Base-by-base conservation (phyloP, 2,888 invertebrate genomes). In the Campoplex capitator region DNA sequence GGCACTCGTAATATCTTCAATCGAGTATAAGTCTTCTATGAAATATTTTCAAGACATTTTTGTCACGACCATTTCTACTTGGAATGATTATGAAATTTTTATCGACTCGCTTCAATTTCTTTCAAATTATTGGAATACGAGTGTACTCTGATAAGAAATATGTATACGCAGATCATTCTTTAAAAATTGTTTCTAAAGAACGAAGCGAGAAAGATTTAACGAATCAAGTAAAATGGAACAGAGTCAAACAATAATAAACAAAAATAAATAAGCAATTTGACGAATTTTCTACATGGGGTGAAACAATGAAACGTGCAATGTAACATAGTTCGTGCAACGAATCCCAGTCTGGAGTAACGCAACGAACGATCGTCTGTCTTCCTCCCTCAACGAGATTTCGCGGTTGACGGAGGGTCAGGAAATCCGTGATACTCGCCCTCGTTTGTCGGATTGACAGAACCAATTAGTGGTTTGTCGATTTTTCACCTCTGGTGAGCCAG, bases 381-480 rank as follows among this genome's bases (percentile, higher is more conserved):
- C 32, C 70, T 54, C 38, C 42, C 32, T 67, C 73, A 65, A 13
- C 38, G 76, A 48, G 77, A 45, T 82, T 85, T 67, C 71, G 77
- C 32, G 77, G 81, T 85, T 75, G 77, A 62, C 58, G 84, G 70
- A 68, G 76, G 82, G 42, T 82, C 73, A 70, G 76, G 76, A 76
- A 78, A 58, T 81, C 79, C 70, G 70, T 45, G 81, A 82, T 62
- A 78, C 74, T 79, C 75, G 67, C 32, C 45, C 82, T 78, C 82
- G 79, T 86, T 84, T 65, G 71, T 71, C 78, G 85, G 90, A 91
- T 91, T 90, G 90, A 91, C 91, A 91, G 90, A 90, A 89, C 87
- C 91, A 91, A 91, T 91, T 91, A 91, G 90, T 88, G 89, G 89
- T 88, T 88, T 89, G 89, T 89, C 91, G 89, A 91, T 91, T 91